phyloP scores from a whole-genome alignment of 2,797 vertebrate species.

The Garrulus glandarius region DNA sequence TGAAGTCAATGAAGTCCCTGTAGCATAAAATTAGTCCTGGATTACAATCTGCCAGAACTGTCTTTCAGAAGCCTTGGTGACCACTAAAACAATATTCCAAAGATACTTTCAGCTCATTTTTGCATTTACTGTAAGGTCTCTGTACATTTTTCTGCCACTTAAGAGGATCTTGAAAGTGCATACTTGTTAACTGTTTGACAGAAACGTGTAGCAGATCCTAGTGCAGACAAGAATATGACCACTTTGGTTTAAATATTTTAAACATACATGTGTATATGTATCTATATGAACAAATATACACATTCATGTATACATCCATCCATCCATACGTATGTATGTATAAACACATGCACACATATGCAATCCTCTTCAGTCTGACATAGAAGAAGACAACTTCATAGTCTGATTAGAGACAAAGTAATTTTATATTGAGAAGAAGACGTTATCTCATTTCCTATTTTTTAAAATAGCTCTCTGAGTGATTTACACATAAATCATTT shows the following conservation, averaged over 20 bases:
- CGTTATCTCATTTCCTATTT: not conserved
- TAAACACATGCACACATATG: not conserved
- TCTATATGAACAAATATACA: not conserved
- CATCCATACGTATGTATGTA: too few species aligned
- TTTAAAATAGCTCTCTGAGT: not conserved
- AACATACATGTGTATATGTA: not conserved
- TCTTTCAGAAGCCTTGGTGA: not conserved
- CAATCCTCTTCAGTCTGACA: not conserved
- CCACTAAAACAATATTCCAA: not conserved
- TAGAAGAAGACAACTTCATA: not conserved
- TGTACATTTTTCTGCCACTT: not conserved
- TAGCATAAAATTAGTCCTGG: constrained; percentile 35
- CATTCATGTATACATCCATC: too few species aligned
- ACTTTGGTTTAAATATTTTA: not conserved
- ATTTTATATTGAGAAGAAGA: not conserved
- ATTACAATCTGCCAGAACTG: not conserved
- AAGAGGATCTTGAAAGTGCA: not conserved
- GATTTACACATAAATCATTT: not conserved
- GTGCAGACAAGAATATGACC: not conserved
- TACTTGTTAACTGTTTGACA: not conserved
- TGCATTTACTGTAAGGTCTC: not conserved
- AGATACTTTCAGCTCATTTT: not conserved
- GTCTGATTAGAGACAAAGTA: not conserved
- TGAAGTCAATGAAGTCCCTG: constrained; percentile 30
- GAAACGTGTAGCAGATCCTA: not conserved